Percentiles rank a stretch among this genome's conserved stretches.
Conservation (phyloP, 2,888 invertebrate species). For the Dynastes grantii region DNA sequence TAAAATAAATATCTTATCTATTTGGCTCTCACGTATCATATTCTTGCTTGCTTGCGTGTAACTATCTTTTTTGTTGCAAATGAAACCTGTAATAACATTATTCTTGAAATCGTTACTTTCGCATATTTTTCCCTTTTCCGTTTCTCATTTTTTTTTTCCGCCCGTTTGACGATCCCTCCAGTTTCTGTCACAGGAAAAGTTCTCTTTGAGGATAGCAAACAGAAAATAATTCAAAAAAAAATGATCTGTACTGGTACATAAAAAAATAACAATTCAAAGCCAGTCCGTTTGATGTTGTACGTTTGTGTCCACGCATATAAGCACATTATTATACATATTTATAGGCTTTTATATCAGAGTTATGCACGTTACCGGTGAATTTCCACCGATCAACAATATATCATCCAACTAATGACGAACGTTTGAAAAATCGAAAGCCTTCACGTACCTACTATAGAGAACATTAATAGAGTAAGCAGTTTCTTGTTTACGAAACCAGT, state of each 20-base stretch:
- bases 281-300: conserved; percentile 33
- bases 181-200: conserved; percentile 4
- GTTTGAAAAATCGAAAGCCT: conserved; percentile 46
- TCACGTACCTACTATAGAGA: conserved; percentile 34
- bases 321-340: conserved; percentile 26
- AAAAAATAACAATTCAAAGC: conserved; percentile 34
- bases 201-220: conserved; percentile 21
- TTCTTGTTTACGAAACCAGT: conserved; percentile 44
- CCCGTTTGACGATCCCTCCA: too few relatives aligned
- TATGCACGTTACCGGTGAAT: conserved; percentile 35
- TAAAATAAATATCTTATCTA: too few relatives aligned
- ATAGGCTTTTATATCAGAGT: conserved; percentile 29
- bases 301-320: conserved; percentile 2
- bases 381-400: conserved; percentile 45
- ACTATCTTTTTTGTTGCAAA: too few relatives aligned
- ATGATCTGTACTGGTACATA: too few relatives aligned
- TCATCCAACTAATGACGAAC: conserved; percentile 43
- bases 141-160: not conserved
- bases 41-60: too few relatives aligned
- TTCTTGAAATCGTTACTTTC: not conserved
- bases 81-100: too few relatives aligned
- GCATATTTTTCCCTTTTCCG: not conserved
- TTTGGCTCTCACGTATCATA: too few relatives aligned
- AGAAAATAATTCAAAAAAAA: conserved; percentile 14
- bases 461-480: conserved; percentile 46